Evolutionary conservation across 2,113 vertebrate species (phyloP).

Genomic region (Okapia johnstoni): DNA sequence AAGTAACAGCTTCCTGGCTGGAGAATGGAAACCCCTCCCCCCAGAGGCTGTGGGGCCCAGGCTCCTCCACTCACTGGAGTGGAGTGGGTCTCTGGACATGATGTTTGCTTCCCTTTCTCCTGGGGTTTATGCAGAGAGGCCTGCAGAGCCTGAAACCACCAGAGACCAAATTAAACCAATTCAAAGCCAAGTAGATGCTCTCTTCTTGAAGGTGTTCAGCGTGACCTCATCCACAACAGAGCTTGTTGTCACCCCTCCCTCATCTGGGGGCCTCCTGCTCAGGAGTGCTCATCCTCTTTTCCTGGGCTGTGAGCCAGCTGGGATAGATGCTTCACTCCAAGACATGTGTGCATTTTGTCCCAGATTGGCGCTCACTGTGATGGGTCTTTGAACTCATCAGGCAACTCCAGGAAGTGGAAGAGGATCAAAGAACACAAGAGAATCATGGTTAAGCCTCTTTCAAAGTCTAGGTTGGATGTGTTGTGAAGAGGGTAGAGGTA

Average conservation of each 20-base stretch:
- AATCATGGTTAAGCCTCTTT: not conserved
- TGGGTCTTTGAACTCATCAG: slow-evolving; percentile 42
- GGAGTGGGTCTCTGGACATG: not conserved
- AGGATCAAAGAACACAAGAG: slow-evolving; percentile 41
- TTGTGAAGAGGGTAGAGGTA: not conserved
- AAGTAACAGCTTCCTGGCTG: not conserved
- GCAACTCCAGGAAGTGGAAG: slow-evolving; percentile 43
- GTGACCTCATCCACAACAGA: slow-evolving; percentile 38
- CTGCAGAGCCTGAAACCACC: not conserved
- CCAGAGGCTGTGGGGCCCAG: slow-evolving; percentile 11
- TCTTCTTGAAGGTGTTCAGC: slow-evolving; percentile 51
- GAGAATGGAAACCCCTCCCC: slow-evolving; percentile 40
- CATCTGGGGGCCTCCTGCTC: not conserved
- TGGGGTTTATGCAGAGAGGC: not conserved
- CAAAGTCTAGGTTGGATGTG: not conserved
- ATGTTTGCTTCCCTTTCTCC: not conserved
- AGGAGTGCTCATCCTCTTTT: not conserved
- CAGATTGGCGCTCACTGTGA: not conserved
- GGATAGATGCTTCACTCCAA: not conserved
- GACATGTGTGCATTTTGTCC: slow-evolving; percentile 20
- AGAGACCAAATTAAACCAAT: slow-evolving; percentile 49
- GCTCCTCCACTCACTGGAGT: slow-evolving; percentile 46
- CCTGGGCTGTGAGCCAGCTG: slow-evolving; percentile 20
- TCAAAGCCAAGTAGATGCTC: slow-evolving; percentile 49
- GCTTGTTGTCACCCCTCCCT: not conserved